Evolutionary conservation across 2,888 invertebrate species (phyloP), one percentile per base, ranked within the genome.

Genomic region (Lasiommata megera): DNA sequence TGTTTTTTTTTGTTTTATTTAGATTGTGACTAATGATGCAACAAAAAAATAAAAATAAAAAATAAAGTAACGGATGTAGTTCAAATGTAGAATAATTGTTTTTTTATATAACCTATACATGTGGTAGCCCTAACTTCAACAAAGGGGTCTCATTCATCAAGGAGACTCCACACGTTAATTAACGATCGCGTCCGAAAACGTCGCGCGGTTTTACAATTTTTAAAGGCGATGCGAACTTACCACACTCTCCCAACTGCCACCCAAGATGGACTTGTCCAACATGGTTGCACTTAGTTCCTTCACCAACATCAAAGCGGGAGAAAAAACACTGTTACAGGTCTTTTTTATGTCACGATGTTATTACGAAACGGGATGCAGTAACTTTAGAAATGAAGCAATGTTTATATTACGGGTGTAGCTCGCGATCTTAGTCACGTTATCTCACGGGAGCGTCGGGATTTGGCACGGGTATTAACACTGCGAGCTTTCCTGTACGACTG

Each of bases 181-280:
- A 60, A 38, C 34, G 47, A 43, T 41, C 9, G 14, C 31, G 50
- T 34, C 23, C 28, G 18, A 53, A 14, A 36, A 40, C 31, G 37
- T 51, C 40, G 18, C 31, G 23, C 23, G 23, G 18, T n/a, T n/a
- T 52, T 41, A 31, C 3, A 54, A 54, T 51, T 9, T 52, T 18
- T 46, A 5, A 34, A 29, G 28, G 6, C 31, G 29, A 48, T 47
- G 23, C 58, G 34, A 31, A 87, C 90, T 84, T 78, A 90, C 89
- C 81, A 90, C 88, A 70, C 89, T 90, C 73, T 90, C 90, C 90
- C 88, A 89, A 77, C 90, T 90, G 72, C 86, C 87, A 62, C 90
- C 88, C 64, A 89, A 62, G 62, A 84, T 76, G 50, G 80, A 78
- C 72, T 84, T 88, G 81, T 90, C 90, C 88, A 90, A 80, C 89